Evolutionary conservation across 2,113 vertebrate genomes (phyloP), one percentile per base, ranked within the genome.

Genomic region (Scalopus aquaticus): DNA sequence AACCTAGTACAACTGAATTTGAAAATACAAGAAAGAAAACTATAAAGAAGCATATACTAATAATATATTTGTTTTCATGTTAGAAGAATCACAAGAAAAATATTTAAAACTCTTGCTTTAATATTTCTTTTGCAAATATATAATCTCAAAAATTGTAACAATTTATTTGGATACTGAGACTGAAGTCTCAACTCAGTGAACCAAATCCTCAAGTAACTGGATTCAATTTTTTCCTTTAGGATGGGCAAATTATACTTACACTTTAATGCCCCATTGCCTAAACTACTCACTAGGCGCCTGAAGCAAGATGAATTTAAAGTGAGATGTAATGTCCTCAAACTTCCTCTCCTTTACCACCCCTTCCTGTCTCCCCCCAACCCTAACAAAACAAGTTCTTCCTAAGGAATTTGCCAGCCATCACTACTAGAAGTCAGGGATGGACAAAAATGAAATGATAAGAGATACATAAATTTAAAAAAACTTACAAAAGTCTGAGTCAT

Each of bases 151-250:
- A 92, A 26, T 32, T 88, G 8, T 80, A 90, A 60, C 80, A 30
- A 93, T 79, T 81, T 88, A 85, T 88, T 77, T 78, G 22, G 65
- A 64, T 95, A 54, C 5, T 77, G 69, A 88, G 10, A 85, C 32
- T 81, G 79, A 95, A 74, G 51, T 76, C 46, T 81, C 51, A 24
- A 78, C 30, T 28, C 64, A 96, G 87, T 24, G 7, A 89, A 70
- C 51, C 30, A 80, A 35, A 81, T 17, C 15, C 19, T 83, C 69
- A 89, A 42, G 42, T 83, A 84, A 84, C 20, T 80, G 44, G 10
- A n/a, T 7, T 24, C n/a, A n/a, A 72, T 93, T 76, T 80, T 44
- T 82, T 65, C 44, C 89, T 93, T 92, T 37, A 74, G 35, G 9
- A 20, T 73, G 9, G 54, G 22, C 77, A 91, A 85, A 46, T 44